Base-by-base conservation (phyloP, 2,888 invertebrate genomes). In the Lissonota sp. region DNA sequence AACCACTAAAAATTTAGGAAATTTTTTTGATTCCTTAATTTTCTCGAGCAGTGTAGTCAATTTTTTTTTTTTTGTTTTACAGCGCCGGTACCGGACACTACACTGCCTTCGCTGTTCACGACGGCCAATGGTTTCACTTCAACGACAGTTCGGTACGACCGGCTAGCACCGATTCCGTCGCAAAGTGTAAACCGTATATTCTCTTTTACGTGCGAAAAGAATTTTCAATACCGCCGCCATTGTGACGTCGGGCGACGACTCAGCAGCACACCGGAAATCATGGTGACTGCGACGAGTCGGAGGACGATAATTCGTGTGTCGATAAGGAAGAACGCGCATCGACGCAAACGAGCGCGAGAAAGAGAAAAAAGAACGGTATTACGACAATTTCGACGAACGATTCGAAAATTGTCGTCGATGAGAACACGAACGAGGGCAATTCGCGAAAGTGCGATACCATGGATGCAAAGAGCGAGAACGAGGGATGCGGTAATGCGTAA, bases 1-100 rank as follows among this genome's bases (percentile, higher is more conserved):
- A n/a, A n/a, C n/a, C n/a, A n/a, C n/a, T n/a, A n/a, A n/a, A n/a
- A n/a, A n/a, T n/a, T n/a, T n/a, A n/a, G n/a, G n/a, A n/a, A n/a
- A n/a, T n/a, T n/a, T n/a, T n/a, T n/a, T n/a, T n/a, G n/a, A n/a
- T n/a, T n/a, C n/a, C n/a, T n/a, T n/a, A n/a, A n/a, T n/a, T n/a
- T n/a, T n/a, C n/a, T n/a, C n/a, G n/a, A n/a, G n/a, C n/a, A n/a
- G n/a, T n/a, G n/a, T 67, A 42, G 37, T 58, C 4, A 72, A 62
- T 46, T 55, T 16, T 14, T 16, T 16, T 55, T 5, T 16, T 57
- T 57, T 26, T 12, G 7, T 16, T 6, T 93, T 93, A 26, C 93
- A 97, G 97, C 26, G 96, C 96, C 70, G 96, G 96, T 0, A 97
- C 96, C 46, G 97, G 97, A 46, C 97, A 97, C 92, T 97, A 97